Evolutionary conservation across 2,888 invertebrate genomes (phyloP), one percentile per base, ranked within the genome.

Genomic region (Shargacucullia verbasci): DNA sequence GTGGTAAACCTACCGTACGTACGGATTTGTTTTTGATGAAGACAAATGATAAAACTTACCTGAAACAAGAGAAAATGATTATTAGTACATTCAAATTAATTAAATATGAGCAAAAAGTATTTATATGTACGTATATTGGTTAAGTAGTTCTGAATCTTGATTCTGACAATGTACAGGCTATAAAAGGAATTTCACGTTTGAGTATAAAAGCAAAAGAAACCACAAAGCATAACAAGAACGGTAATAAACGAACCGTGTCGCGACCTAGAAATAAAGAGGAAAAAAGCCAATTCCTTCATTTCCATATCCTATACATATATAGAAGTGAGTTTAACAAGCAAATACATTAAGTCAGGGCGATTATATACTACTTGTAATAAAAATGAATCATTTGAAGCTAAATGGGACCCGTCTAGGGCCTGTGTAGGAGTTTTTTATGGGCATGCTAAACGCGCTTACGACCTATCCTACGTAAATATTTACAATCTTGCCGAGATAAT

Each of bases 11-110:
- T 70, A 67, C 71, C 69, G 31, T 55, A 7, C 10, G 34, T 39
- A 39, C 2, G 25, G n/a, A 35, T 58, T 48, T 25, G 1, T 25
- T 45, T 14, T 2, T 45, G 47, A 52, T 70, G 48, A 52, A 40
- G 38, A 40, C 29, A 27, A 13, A 34, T 34, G 10, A 47, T 38
- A 20, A 41, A 15, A 75, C 75, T 75, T 75, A 75, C 77, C 77
- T 74, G 71, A 39, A 75, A 75, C 65, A 73, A 75, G 7, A 49
- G 5, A 59, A 58, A 45, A 6, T 6, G 0, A 33, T 31, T 11
- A 12, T 60, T 44, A 66, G 31, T 34, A 40, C n/a, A 25, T 44
- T 11, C 8, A 29, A 31, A 11, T 27, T 20, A 11, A 11, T 20
- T n/a, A 33, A 33, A 11, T 15, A 20, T 20, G 4, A 20, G 4